Percentiles rank a stretch among this genome's conserved stretches.
Conservation (phyloP, 2,113 vertebrate species). For the Protobothrops mucrosquamatus region DNA sequence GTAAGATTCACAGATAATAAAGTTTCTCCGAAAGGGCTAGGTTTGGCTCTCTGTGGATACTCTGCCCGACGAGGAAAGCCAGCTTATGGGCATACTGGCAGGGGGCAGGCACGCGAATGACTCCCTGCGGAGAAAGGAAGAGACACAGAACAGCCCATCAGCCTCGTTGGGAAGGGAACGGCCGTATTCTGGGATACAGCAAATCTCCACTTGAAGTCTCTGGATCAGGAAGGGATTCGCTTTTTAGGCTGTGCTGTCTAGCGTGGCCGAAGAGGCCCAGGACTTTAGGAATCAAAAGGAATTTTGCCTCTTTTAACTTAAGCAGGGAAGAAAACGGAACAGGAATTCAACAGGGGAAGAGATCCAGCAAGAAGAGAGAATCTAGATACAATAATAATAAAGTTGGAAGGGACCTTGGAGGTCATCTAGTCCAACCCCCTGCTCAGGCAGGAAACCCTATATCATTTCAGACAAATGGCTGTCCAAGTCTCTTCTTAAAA, state of each 20-base stretch:
- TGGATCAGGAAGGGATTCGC: background rate
- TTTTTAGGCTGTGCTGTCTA: background rate
- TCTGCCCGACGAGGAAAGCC: constrained; percentile 93
- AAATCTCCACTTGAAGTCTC: background rate
- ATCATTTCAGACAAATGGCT: no score
- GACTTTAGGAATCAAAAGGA: background rate
- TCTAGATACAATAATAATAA: background rate
- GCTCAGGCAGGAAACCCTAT: no score
- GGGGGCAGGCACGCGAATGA: constrained; percentile 90
- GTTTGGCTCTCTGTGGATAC: constrained; percentile 84
- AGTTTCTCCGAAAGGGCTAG: constrained; percentile 80
- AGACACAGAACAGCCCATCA: background rate
- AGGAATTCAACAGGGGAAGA: background rate
- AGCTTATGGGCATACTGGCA: constrained; percentile 96
- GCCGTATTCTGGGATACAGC: background rate
- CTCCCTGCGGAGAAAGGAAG: constrained; percentile 70
- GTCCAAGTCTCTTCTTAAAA: no score
- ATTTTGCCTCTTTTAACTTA: background rate
- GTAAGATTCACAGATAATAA: constrained; percentile 80
- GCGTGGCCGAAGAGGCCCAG: background rate
- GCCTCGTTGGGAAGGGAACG: no score
- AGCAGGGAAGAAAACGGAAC: background rate
- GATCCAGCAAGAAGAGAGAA: background rate
- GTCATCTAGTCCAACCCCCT: no score
- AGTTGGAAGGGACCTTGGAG: no score